Percentiles rank a stretch among this genome's conserved stretches.
phyloP scores from a whole-genome alignment of 2,113 vertebrate species.

The Poecile atricapillus region DNA sequence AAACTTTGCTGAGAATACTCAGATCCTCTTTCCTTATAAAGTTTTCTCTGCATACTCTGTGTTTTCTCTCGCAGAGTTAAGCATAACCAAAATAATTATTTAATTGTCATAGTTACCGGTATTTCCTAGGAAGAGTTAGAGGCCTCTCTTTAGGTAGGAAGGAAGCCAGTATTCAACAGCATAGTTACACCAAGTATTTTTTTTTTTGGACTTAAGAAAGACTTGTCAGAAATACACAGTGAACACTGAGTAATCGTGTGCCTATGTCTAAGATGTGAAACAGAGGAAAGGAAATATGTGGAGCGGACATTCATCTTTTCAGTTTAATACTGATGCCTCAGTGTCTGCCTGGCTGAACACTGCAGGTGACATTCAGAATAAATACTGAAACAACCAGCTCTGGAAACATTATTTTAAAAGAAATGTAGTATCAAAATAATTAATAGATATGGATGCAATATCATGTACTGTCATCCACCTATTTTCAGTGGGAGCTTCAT shows the following conservation, averaged over 20 bases:
- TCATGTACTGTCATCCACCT: not conserved
- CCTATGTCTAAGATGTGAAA: not conserved
- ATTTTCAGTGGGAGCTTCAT: not conserved
- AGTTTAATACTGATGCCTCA: not conserved
- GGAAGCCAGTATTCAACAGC: not conserved
- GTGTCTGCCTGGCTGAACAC: not conserved
- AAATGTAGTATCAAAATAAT: not conserved
- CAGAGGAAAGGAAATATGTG: accelerated
- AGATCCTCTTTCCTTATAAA: not conserved
- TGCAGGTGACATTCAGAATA: not conserved
- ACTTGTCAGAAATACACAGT: not conserved
- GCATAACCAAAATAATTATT: not conserved
- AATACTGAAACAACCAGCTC: not conserved
- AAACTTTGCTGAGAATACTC: not conserved
- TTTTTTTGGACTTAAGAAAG: not conserved
- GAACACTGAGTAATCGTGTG: not conserved
- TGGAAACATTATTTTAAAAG: not conserved
- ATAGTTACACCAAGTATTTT: not conserved
- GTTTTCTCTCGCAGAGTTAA: not conserved
- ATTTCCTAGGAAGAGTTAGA: not conserved
- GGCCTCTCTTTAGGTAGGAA: not conserved
- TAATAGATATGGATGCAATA: not conserved
- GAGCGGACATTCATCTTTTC: not conserved
- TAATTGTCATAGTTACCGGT: accelerated
- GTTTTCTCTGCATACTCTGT: not conserved